Base-by-base conservation (phyloP, 30 jellyfish, hydroid and myxozoan species). In the Turritopsis dohrnii region DNA sequence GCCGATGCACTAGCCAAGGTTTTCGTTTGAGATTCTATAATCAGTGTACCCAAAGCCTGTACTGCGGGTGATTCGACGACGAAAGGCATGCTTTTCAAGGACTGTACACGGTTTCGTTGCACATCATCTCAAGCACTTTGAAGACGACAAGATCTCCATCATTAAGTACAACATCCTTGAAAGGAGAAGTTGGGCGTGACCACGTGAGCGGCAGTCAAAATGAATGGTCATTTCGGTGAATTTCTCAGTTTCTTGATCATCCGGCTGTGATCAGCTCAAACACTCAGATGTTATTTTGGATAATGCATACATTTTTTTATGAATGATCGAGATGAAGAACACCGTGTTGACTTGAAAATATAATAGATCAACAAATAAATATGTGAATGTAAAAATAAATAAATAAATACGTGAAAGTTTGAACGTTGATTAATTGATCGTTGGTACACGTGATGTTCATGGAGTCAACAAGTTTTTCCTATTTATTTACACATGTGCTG, bases 1-100 rank as follows among this genome's bases (percentile, higher is more conserved):
- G 99, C 97, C 13, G 99, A 94, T 84, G 99, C 99, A 0, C 79
- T 89, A 69, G 99, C 99, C 8, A 94, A 94, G 81, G 99, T 94
- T 65, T 94, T 94, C 81, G 99, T 94, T 28, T 91, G 90, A 71
- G n/a, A 41, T 41, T 13, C 52, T 52, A 31, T 5, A 20, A 74
- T 21, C 26, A 74, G 13, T 8, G 65, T n/a, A 66, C 27, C 17
- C 76, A 26, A 66, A 13, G 60, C 60, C 13, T 41, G 60, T 41
- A 3, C 5, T 41, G 13, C 60, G 60, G 5, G 13, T 41, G 5
- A 41, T 41, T 13, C 9, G 60, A 41, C 13, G 60, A 41, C n/a
- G n/a, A 41, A 3, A 41, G 60, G 60, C 9, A 41, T 41, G 5
- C 60, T 13, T 41, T 41, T 41, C 60, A 13, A 41, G 13, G 60